These are phyloP conservation scores for Papilio helenus DNA, from an alignment of 1,140 invertebrate genomes.

Conservation along the genomic window DNA sequence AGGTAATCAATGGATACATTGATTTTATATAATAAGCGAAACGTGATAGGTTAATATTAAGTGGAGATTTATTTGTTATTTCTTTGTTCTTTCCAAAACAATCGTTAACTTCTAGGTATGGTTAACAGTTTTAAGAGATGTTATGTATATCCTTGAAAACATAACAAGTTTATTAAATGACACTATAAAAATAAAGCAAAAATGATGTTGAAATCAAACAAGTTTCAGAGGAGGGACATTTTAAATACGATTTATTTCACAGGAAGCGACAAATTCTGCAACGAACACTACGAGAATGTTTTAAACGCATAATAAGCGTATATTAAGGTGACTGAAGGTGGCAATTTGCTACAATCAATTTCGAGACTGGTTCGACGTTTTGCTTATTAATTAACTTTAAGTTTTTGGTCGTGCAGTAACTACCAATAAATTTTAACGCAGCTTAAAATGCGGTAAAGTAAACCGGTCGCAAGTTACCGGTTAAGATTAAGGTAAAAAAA, in stretches of 20 bases:
- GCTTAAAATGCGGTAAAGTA: neutral
- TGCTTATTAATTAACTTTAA: neutral
- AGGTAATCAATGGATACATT: neutral
- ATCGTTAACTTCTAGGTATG: too few relatives aligned
- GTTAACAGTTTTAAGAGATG: neutral
- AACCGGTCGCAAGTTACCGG: slow-evolving; percentile 18
- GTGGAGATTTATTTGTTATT: neutral
- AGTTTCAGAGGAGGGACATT: neutral
- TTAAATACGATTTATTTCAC: neutral
- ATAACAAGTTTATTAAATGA: neutral
- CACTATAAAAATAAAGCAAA: neutral
- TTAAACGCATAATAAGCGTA: slow-evolving; percentile 10
- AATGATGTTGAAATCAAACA: neutral
- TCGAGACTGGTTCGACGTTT: neutral
- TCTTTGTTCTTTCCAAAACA: neutral
- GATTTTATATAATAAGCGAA: too few relatives aligned
- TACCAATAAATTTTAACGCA: slow-evolving; percentile 3
- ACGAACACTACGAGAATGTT: neutral
- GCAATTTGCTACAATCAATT: slow-evolving; percentile 4
- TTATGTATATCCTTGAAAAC: neutral
- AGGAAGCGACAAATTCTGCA: neutral
- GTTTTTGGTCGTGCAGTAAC: slow-evolving; percentile 14
- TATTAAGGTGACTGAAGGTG: neutral
- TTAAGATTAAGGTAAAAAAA: neutral
- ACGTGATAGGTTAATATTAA: too few relatives aligned